Evolutionary conservation across 2,113 vertebrate species (phyloP).

Genomic region (Dendrocopos noguchii): DNA sequence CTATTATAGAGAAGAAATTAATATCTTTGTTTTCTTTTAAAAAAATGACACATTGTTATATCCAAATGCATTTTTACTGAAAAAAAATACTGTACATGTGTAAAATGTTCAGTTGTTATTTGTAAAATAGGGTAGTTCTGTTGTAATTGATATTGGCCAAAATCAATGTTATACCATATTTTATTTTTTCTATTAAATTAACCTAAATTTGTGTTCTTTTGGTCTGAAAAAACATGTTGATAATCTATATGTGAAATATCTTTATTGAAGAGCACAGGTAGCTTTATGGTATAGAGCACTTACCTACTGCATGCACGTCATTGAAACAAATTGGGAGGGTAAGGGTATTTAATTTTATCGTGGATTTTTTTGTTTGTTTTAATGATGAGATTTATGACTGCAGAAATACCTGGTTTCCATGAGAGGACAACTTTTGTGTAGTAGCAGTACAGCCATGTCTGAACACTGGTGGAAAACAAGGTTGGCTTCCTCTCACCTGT

Average conservation of each 20-base stretch:
- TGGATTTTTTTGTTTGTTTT: neutral
- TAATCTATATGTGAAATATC: conserved; percentile 11
- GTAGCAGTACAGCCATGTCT: neutral
- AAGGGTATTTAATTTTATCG: neutral
- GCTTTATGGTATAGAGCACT: neutral
- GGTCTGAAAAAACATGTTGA: conserved; percentile 74
- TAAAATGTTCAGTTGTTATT: conserved; percentile 86
- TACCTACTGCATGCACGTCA: neutral
- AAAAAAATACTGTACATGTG: conserved; percentile 87
- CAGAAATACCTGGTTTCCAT: neutral
- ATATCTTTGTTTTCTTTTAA: conserved; percentile 75
- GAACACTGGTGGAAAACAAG: neutral
- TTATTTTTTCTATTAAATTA: conserved; percentile 89
- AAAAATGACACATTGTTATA: conserved; percentile 78
- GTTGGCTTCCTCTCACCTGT: neutral
- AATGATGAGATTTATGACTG: neutral
- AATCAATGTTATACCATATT: conserved; percentile 85
- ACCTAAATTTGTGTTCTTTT: conserved; percentile 80
- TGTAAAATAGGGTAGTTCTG: conserved; percentile 85
- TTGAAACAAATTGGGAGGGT: neutral
- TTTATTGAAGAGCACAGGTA: neutral
- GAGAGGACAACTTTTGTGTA: neutral
- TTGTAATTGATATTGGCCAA: conserved; percentile 86
- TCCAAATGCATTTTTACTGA: conserved; percentile 80
- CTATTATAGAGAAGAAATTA: conserved; percentile 77